Conservation (phyloP, 2,113 vertebrate genomes). For the Noturus placidus region DNA sequence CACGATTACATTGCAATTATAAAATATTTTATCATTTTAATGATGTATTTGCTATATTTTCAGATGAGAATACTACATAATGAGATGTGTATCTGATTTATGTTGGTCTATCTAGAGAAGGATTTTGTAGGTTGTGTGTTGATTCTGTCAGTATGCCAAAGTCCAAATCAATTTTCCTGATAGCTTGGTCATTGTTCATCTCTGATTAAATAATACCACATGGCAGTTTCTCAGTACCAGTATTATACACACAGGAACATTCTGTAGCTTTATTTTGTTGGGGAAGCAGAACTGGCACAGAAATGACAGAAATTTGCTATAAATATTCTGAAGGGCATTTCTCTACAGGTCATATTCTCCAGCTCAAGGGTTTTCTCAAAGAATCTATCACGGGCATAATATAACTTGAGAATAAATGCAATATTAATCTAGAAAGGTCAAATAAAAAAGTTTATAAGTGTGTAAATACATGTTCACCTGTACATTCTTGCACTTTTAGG, state of each 20-base stretch:
- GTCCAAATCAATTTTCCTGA: slow-evolving; percentile 29
- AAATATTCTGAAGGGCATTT: slow-evolving; percentile 30
- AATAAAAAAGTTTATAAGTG: slow-evolving; percentile 36
- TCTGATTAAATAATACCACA: slow-evolving; percentile 10
- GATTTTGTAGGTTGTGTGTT: slow-evolving; percentile 32
- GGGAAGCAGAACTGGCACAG: background rate
- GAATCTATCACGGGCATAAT: slow-evolving; percentile 42
- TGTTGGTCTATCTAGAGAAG: background rate
- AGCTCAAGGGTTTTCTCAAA: slow-evolving; percentile 23
- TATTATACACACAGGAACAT: background rate
- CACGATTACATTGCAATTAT: background rate
- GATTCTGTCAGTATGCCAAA: slow-evolving; percentile 49
- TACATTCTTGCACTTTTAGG: background rate
- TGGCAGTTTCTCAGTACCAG: slow-evolving; percentile 3
- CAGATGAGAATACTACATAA: slow-evolving; percentile 13
- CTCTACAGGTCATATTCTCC: slow-evolving; percentile 18
- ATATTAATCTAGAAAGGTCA: slow-evolving; percentile 51
- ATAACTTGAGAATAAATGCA: slow-evolving; percentile 56
- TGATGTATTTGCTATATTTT: slow-evolving; percentile 9
- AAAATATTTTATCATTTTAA: background rate
- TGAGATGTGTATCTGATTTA: slow-evolving; percentile 24
- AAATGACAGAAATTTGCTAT: slow-evolving; percentile 16
- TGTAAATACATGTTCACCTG: slow-evolving; percentile 18
- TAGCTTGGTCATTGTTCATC: background rate
- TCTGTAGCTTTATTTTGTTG: background rate